Conservation (phyloP, 2,888 invertebrate species). For the Microchrysa polita region DNA sequence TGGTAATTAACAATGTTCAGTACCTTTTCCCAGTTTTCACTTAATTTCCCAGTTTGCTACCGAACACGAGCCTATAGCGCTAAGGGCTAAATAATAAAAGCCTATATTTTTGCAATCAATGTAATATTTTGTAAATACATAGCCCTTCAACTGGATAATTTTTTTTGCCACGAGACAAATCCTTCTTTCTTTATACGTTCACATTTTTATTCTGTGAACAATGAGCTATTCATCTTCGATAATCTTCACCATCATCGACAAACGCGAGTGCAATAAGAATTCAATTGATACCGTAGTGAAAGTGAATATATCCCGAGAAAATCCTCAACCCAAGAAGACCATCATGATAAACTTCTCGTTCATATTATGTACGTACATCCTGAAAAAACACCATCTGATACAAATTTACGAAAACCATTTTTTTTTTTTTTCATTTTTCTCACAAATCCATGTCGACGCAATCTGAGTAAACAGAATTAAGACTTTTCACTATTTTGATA, state of each 20-base stretch:
- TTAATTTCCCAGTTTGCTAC: no score
- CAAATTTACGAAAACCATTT: slow-evolving; percentile 32
- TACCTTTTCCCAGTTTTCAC: no score
- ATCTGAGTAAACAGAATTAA: slow-evolving; percentile 45
- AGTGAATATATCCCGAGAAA: slow-evolving; percentile 20
- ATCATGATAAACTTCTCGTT: slow-evolving; percentile 16
- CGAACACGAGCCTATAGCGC: no score
- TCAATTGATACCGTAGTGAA: background rate
- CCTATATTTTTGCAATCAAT: no score
- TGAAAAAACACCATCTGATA: slow-evolving; percentile 41
- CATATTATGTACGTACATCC: no score
- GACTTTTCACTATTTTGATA: slow-evolving; percentile 40
- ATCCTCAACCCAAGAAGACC: background rate
- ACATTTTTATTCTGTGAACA: slow-evolving; percentile 22
- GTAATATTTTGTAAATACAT: no score
- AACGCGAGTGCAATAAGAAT: background rate
- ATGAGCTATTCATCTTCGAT: slow-evolving; percentile 8
- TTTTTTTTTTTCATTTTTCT: no score
- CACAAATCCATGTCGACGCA: slow-evolving; percentile 34
- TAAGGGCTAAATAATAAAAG: no score
- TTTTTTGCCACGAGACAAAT: slow-evolving; percentile 33
- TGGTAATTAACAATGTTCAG: no score
- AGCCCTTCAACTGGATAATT: background rate
- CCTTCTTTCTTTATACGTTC: background rate
- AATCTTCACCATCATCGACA: slow-evolving; percentile 17